These are phyloP conservation scores for Platypus cylindrus DNA, from an alignment of 2,888 invertebrate species.

Conservation along the genomic window DNA sequence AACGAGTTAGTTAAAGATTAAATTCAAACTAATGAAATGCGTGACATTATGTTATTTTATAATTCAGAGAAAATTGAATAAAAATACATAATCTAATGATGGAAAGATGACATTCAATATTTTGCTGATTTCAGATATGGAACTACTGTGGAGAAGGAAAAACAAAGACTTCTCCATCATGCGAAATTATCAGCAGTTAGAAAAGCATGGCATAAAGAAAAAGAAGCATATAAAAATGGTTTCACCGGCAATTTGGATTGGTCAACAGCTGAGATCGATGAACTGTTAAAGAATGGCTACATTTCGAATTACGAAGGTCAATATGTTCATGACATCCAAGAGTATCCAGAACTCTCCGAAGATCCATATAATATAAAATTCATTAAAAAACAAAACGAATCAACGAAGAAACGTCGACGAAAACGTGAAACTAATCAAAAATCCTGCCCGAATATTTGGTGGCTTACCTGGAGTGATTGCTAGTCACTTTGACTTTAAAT, in stretches of 20 bases:
- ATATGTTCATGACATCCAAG: constrained; percentile 79
- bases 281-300: constrained; percentile 73
- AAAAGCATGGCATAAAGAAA: constrained; percentile 88
- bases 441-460: constrained; percentile 31
- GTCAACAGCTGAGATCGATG: constrained; percentile 78
- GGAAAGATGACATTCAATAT: no score
- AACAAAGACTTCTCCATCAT: constrained; percentile 78
- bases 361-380: constrained; percentile 92
- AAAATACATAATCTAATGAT: no score
- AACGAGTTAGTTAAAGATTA: no score
- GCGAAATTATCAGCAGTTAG: constrained; percentile 76
- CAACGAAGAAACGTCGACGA: constrained; percentile 58
- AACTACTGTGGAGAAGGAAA: constrained; percentile 80
- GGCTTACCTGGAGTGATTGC: constrained; percentile 35
- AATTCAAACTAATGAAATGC: constrained; percentile 1
- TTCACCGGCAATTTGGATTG: constrained; percentile 70
- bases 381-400: constrained; percentile 64
- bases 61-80: no score
- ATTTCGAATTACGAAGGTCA: constrained; percentile 81
- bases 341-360: constrained; percentile 87
- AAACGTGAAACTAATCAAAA: constrained; percentile 43
- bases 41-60: neutral
- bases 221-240: constrained; percentile 68
- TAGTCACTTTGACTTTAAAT: constrained; percentile 23
- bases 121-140: constrained; percentile 47